Evolutionary conservation across 2,797 vertebrate genomes (phyloP).

Genomic region (Streptopelia turtur): DNA sequence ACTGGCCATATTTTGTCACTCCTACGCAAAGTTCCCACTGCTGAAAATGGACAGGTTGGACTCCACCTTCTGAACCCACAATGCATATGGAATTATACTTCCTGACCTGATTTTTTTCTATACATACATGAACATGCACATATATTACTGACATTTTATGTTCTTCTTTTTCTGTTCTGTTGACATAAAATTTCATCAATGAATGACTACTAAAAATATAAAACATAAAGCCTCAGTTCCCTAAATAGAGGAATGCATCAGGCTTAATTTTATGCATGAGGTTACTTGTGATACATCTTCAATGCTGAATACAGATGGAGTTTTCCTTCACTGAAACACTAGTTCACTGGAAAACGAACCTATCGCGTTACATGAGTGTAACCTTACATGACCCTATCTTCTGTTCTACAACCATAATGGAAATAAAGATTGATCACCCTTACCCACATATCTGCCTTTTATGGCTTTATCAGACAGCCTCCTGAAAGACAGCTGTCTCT

Average conservation of each 20-base stretch:
- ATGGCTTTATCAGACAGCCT: background rate
- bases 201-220: background rate
- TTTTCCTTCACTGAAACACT: background rate
- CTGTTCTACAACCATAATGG: background rate
- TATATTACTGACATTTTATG: background rate
- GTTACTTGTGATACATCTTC: background rate
- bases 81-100: background rate
- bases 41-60: background rate
- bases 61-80: background rate
- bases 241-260: background rate
- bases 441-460: background rate
- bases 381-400: background rate
- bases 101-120: background rate
- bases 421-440: background rate
- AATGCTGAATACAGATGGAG: background rate
- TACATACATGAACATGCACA: accelerated
- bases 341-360: background rate
- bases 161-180: background rate
- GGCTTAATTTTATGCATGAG: background rate
- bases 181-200: background rate
- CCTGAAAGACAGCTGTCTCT: background rate
- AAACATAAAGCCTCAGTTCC: background rate
- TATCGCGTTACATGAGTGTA: background rate
- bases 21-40: background rate
- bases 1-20: background rate